Evolutionary conservation across 2,797 vertebrate genomes (phyloP).

Genomic region (Sebastes cheni): DNA sequence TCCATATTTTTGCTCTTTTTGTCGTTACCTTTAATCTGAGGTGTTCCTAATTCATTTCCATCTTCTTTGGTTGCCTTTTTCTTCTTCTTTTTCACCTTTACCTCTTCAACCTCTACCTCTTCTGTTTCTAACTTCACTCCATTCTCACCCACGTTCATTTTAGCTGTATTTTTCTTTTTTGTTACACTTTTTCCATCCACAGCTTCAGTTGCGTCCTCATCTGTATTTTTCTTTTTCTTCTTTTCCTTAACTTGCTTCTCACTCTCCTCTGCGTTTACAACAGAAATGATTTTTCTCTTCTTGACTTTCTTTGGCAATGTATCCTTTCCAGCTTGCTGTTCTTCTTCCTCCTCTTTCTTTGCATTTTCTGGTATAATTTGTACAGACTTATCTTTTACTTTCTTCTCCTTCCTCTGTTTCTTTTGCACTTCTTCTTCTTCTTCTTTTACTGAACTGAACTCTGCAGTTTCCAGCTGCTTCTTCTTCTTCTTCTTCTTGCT

Average conservation of each 20-base stretch:
- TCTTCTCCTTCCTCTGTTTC: slow-evolving; percentile 26
- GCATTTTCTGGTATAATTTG: slow-evolving; percentile 18
- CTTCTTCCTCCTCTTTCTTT: slow-evolving; percentile 4
- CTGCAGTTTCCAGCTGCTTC: not conserved
- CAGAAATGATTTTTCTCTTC: slow-evolving; percentile 20
- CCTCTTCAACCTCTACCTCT: not conserved
- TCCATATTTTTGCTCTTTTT: not conserved
- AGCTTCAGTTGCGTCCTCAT: not conserved
- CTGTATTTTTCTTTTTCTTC: slow-evolving; percentile 31
- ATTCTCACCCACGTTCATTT: slow-evolving; percentile 9
- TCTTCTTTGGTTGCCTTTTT: not conserved
- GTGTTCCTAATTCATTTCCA: not conserved
- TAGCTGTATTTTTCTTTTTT: slow-evolving; percentile 36
- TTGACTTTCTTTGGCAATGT: slow-evolving; percentile 24
- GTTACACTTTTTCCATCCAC: not conserved
- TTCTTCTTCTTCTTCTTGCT: slow-evolving; percentile 46
- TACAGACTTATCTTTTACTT: slow-evolving; percentile 19
- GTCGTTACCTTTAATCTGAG: not conserved
- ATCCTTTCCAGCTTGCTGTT: not conserved
- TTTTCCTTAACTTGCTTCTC: slow-evolving; percentile 17
- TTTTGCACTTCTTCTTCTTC: not conserved
- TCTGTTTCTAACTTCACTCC: not conserved
- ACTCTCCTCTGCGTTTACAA: slow-evolving; percentile 3
- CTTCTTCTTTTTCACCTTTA: slow-evolving; percentile 47
- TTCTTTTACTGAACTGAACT: not conserved